Base-by-base conservation (phyloP, 2,888 invertebrate genomes). In the Pheosia gnoma region DNA sequence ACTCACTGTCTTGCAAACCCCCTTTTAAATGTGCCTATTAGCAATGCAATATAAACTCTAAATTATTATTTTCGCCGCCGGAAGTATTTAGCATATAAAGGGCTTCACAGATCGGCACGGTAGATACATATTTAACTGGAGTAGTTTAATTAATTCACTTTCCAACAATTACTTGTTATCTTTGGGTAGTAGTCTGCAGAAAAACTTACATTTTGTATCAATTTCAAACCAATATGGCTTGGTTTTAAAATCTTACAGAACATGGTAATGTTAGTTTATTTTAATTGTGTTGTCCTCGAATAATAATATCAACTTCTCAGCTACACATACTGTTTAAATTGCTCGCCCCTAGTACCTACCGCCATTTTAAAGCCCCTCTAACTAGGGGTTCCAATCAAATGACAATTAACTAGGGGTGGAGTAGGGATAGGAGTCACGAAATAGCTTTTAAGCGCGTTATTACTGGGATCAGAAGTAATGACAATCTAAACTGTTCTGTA, bases 1-100 rank as follows among this genome's bases (percentile, higher is more conserved):
- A 83, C 81, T 82, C 83, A 84, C 84, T 87, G 86, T 87, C 86
- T 86, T 88, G 80, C 78, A 77, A 79, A 61, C 80, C 79, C 74
- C 60, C 72, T 79, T 83, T 80, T 13, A 41, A 80, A 84, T 76
- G 72, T 70, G 68, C 74, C 68, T 74, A 74, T 65, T 66, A 69
- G 59, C 67, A 71, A 73, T 72, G 65, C 75, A 71, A 78, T 74
- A 74, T 63, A 63, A 67, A 63, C 68, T 61, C 61, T 75, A 76
- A 82, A 81, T 80, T 75, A 79, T 81, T 76, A 80, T 84, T 83
- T 80, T 81, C 69, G 71, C 72, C 63, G 75, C 74, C 76, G 79
- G 71, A 82, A 81, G 76, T 78, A 77, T 75, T 85, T 84, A 81
- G 78, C 84, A 85, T 85, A 83, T 80, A 79, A 82, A 85, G 77